A percentile compares a stretch with the other conserved stretches of the same genome.
These are phyloP conservation scores for Neodiprion pinetum DNA, from an alignment of 1,140 invertebrate species.

Conservation along the genomic window DNA sequence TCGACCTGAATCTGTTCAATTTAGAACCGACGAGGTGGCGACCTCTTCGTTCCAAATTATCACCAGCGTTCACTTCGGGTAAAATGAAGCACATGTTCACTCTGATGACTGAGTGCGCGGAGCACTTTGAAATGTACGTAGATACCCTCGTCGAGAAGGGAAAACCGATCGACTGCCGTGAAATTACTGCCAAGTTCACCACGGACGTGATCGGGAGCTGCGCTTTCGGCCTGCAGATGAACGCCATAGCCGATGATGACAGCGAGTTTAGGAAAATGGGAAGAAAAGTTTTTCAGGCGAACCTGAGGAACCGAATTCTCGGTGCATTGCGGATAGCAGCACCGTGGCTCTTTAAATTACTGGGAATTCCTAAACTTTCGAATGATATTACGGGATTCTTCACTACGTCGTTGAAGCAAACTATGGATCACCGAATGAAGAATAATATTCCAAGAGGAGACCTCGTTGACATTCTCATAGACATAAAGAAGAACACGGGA, in stretches of 20 bases:
- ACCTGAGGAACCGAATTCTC: constrained; percentile 29
- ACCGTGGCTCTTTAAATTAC: constrained; percentile 35
- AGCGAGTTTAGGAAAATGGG: constrained; percentile 27
- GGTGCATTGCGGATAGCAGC: constrained; percentile 29
- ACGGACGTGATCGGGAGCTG: constrained; percentile 55
- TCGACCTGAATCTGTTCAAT: not conserved
- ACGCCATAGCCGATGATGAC: too few relatives aligned
- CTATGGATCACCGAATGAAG: constrained; percentile 56
- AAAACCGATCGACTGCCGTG: constrained; percentile 30
- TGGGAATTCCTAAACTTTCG: constrained; percentile 32
- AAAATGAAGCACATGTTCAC: constrained; percentile 57
- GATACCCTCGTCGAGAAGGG: constrained; percentile 6
- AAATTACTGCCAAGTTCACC: constrained; percentile 52
- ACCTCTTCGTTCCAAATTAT: not conserved
- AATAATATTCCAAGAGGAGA: constrained; percentile 62
- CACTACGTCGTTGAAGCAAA: constrained; percentile 53
- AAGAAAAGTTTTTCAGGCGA: constrained; percentile 37
- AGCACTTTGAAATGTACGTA: constrained; percentile 40
- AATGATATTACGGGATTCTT: constrained; percentile 60
- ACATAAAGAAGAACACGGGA: constrained; percentile 53
- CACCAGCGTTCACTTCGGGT: constrained; percentile 51
- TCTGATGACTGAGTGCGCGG: constrained; percentile 48
- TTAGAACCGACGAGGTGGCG: not conserved
- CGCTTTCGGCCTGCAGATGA: constrained; percentile 49
- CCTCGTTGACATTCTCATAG: constrained; percentile 65